phyloP scores from a whole-genome alignment of 2,797 vertebrate genomes.

The Mionectes olivaceus region DNA sequence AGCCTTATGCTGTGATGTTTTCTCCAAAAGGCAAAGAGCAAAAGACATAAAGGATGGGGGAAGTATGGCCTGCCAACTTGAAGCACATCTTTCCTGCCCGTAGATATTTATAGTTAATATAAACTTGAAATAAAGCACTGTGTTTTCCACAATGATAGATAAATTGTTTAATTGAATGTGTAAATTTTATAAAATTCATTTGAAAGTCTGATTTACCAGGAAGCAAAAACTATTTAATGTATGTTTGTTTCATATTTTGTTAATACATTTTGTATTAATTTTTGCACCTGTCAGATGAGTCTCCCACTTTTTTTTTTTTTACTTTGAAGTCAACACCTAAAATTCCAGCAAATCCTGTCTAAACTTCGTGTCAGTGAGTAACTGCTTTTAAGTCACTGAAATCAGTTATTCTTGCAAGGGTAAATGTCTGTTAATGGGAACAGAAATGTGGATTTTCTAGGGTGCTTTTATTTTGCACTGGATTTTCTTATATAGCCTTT shows the following conservation, averaged over 20 bases:
- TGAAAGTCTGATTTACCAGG: background rate
- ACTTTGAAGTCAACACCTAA: background rate
- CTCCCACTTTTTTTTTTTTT: background rate
- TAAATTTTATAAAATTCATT: slow-evolving; percentile 51
- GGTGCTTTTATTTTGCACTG: slow-evolving; percentile 78
- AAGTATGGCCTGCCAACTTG: background rate
- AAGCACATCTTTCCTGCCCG: background rate
- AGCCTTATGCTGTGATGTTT: slow-evolving; percentile 89
- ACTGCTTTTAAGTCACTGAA: background rate
- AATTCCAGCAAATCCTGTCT: background rate
- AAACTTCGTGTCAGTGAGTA: background rate
- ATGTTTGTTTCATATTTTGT: slow-evolving; percentile 50
- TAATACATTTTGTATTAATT: slow-evolving; percentile 65
- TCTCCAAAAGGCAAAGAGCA: slow-evolving; percentile 87
- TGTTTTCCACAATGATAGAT: slow-evolving; percentile 27
- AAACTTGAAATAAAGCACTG: slow-evolving; percentile 65
- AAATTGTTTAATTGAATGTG: slow-evolving; percentile 21
- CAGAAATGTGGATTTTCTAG: slow-evolving; percentile 23
- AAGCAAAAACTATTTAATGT: slow-evolving; percentile 74
- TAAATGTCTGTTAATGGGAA: background rate
- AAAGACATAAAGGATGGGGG: slow-evolving; percentile 73
- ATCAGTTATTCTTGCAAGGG: background rate
- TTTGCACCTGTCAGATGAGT: slow-evolving; percentile 69
- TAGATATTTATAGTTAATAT: slow-evolving; percentile 79
- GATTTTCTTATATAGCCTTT: slow-evolving; percentile 63